Base-by-base conservation (phyloP, 2,113 vertebrate species). In the Peromyscus maniculatus region DNA sequence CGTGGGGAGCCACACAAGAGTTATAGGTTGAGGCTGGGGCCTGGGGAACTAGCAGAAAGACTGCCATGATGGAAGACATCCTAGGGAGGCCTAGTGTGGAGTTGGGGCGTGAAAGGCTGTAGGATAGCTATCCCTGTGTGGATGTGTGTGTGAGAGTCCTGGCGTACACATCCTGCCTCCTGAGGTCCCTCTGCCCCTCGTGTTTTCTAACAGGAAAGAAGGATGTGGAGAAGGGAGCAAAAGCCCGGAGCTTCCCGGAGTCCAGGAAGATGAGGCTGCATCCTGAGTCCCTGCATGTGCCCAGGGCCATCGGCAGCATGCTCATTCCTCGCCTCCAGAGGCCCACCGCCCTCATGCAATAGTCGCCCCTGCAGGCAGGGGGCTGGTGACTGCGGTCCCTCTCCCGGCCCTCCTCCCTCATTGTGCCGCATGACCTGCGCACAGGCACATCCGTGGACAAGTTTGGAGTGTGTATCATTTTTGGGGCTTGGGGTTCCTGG, bases 181-280 rank as follows among this genome's bases (percentile, higher is more conserved):
- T 92, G 71, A 64, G 72, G n/a, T 77, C 46, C 59, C 77, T 91
- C 84, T 93, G 43, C 67, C 39, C 62, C 72, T 82, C 39, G 74
- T 93, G 26, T 97, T 72, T 78, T 92, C 97, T 89, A 93, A 89
- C 11, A 99, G 99, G 98, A 98, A 99, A 90, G 98, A 99, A 95
- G 98, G 97, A 2, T 98, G 97, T 97, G 98, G 98, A 46, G 98
- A 99, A 96, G 98, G 93, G 10, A 75, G 96, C 59, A 98, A 98
- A 95, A 99, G 98, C 94, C 95, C 97, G 0, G 99, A 99, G 90
- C 98, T 99, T 89, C 98, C 99, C 0, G 98, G 99, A 0, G 98
- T 99, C 87, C 97, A 98, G 28, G 99, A 99, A 93, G 98, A 99
- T 0, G 99, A 99, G 96, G 95, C 98, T 22, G 91, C 98, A 0